Evolutionary conservation across 2,113 vertebrate species (phyloP), one percentile per base, ranked within the genome.

Genomic region (Nanger granti): DNA sequence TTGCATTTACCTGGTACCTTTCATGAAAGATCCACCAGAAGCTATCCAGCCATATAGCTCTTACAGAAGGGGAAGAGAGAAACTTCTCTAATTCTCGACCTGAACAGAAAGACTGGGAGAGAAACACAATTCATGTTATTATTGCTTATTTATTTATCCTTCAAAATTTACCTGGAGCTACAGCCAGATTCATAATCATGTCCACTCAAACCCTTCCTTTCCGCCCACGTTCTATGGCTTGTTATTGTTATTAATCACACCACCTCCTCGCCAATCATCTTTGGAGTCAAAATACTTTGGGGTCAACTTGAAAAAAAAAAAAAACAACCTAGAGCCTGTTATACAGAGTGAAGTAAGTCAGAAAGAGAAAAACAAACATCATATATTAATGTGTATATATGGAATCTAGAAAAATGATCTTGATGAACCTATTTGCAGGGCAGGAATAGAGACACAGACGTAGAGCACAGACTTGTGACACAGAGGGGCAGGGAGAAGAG

Each of bases 11-110:
- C 98, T 98, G 98, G 97, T 98, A 98, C 66, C 97, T 97, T 12
- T 98, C 98, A 37, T 98, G 98, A 97, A 99, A 99, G 20, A 98
- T 92, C 96, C 97, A 98, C 93, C 94, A 99, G 97, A 98, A 99
- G 93, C 98, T 98, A 64, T 98, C 98, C 95, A 98, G 97, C 95
- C 99, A 97, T 31, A 99, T 94, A 91, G 86, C 59, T 54, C 73
- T 93, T 44, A 85, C 64, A 9, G 11, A 7, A 37, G 98, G 93
- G 54, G 98, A 97, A 34, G 92, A 9, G 1, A 99, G 97, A 90
- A 98, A 98, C 92, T 94, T 98, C 96, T 83, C 92, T 52, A 98
- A 93, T 55, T 91, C 97, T 97, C 93, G 97, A 60, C 4, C 1
- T 60, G 89, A 95, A 97, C 98, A 98, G 52, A 82, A 94, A 95